A percentile compares a stretch with the other conserved stretches of the same genome.
Conservation (phyloP, 1,140 invertebrate species). For the Saccostrea glomerata region DNA sequence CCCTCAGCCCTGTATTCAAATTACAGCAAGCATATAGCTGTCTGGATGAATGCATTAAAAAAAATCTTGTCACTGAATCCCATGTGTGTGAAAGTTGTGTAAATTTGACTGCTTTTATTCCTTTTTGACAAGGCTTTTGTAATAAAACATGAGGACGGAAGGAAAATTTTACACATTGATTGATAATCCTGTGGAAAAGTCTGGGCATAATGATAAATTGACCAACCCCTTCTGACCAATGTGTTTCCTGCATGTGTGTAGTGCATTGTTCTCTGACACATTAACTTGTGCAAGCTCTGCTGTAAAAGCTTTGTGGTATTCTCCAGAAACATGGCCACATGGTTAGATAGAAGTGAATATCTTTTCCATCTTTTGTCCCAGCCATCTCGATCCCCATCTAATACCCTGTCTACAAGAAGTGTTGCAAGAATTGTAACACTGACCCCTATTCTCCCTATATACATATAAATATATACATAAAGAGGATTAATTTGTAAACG, state of each 20-base stretch:
- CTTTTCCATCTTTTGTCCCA: neutral
- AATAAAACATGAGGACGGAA: neutral
- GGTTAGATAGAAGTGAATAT: neutral
- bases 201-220: constrained; percentile 28
- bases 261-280: constrained; percentile 28
- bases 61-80: neutral
- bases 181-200: constrained; percentile 1
- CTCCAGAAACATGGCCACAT: neutral
- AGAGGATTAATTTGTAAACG: constrained; percentile 12
- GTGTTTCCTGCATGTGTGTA: neutral
- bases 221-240: neutral
- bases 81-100: constrained; percentile 27
- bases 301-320: neutral
- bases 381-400: constrained; percentile 7
- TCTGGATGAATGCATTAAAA: constrained; percentile 1
- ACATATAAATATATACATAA: neutral
- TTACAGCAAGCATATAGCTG: constrained; percentile 28
- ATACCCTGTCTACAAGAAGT: neutral
- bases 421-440: neutral
- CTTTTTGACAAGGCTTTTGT: neutral
- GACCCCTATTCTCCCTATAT: neutral
- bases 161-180: constrained; percentile 22
- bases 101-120: neutral
- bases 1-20: constrained; percentile 29
- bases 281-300: neutral